phyloP scores from a whole-genome alignment of 2,113 vertebrate genomes.

The Columba janthina region DNA sequence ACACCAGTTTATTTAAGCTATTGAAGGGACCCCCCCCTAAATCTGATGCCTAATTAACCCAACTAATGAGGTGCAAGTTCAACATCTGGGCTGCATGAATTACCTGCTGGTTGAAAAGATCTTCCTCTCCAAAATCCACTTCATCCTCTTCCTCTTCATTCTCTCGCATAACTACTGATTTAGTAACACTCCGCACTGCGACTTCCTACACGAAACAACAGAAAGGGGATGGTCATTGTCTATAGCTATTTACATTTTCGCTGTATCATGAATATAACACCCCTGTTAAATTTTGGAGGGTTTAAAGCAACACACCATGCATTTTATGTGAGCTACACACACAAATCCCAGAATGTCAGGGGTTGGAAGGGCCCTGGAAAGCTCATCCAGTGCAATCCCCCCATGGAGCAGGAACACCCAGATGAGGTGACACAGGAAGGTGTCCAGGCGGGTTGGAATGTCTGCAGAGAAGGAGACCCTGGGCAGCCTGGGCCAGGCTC shows the following conservation, averaged over 20 bases:
- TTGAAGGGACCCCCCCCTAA: neutral
- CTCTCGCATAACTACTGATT: constrained; percentile 73
- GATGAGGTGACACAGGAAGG: too few species aligned
- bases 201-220: constrained; percentile 80
- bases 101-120: constrained; percentile 87
- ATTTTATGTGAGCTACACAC: neutral
- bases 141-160: constrained; percentile 81
- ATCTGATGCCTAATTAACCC: neutral
- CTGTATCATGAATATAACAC: neutral
- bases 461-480: too few species aligned
- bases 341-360: too few species aligned
- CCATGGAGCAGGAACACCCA: too few species aligned
- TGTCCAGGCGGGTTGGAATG: too few species aligned
- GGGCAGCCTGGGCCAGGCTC: too few species aligned
- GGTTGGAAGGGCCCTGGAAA: too few species aligned
- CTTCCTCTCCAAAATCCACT: constrained; percentile 88
- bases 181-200: constrained; percentile 83
- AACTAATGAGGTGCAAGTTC: neutral
- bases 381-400: too few species aligned
- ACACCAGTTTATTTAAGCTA: neutral
- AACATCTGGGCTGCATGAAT: neutral
- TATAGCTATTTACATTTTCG: neutral
- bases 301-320: neutral
- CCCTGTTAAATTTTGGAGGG: neutral
- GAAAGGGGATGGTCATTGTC: neutral